These are phyloP conservation scores for Pseudorasbora parva DNA, from an alignment of 2,113 vertebrate genomes.

Conservation along the genomic window DNA sequence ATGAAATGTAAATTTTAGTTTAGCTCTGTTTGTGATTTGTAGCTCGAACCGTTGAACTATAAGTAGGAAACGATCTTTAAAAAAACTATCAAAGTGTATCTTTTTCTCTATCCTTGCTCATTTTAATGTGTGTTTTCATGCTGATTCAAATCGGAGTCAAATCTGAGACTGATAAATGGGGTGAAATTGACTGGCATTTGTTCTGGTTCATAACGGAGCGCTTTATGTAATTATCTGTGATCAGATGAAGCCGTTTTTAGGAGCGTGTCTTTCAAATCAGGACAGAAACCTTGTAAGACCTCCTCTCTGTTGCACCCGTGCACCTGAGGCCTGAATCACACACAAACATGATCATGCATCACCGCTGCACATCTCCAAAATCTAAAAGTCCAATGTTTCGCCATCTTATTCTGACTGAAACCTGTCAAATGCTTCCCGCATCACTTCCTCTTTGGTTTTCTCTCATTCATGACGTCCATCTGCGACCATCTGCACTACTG, in stretches of 20 bases:
- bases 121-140: neutral
- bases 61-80: neutral
- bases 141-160: no score
- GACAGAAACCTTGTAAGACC: constrained; percentile 67
- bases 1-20: neutral
- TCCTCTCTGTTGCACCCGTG: constrained; percentile 77
- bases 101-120: neutral
- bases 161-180: neutral
- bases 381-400: neutral
- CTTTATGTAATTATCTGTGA: neutral
- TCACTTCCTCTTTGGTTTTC: constrained; percentile 6
- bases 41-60: neutral
- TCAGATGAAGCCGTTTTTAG: neutral
- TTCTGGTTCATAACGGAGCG: neutral
- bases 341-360: constrained; percentile 16
- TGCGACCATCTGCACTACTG: constrained; percentile 20
- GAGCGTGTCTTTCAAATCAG: neutral
- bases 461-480: constrained; percentile 8
- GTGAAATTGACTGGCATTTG: neutral
- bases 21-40: neutral
- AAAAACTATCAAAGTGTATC: no score
- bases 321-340: constrained; percentile 35
- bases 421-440: constrained; percentile 65
- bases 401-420: neutral
- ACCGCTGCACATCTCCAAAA: constrained; percentile 26